Base-by-base conservation (phyloP, 2,113 vertebrate species). In the Pygoscelis adeliae region DNA sequence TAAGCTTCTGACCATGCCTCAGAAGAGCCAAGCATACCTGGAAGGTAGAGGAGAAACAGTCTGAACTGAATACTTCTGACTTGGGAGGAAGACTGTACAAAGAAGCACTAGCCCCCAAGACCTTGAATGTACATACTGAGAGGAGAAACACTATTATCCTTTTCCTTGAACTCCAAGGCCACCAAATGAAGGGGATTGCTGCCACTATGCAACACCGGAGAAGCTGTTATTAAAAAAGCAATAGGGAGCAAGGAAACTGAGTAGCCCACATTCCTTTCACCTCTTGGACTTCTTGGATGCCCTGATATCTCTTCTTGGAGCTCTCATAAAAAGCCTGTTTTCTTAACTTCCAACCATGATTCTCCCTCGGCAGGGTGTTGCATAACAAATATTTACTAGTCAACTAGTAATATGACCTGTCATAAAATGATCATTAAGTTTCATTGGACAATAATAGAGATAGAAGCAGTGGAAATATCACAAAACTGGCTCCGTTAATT, bases 341-440 rank as follows among this genome's bases (percentile, higher is more conserved):
- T 77, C 62, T 70, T 74, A 15, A 62, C 40, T 62, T 78, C 10
- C 25, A 74, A 2, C 7, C 0, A 1, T 72, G 40, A 49, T 67
- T 93, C 69, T 73, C 17, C 32, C 30, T 87, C 34, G 19, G 21
- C 25, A 36, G 19, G 13, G 7, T 77, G 38, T 50, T 66, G 27
- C 13, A 15, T 69, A 32, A 65, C 30, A 71, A 78, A 73, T 77
- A 76, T 47, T 89, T 80, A 17, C 25, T 74, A n/a, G 30, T 29
- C 38, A 80, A 18, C 10, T 29, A 30, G 85, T 93, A 52, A 91
- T 82, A 95, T n/a, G 12, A 5, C 49, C 62, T 93, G 36, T 34
- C 80, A 85, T 96, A 95, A 97, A 96, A 96, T 12, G 30, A 89
- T 97, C 7, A 0, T 90, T 94, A 88, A 30, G 18, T 88, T 92